phyloP scores from a whole-genome alignment of 1,140 invertebrate genomes.

The Caenorhabditis remanei region DNA sequence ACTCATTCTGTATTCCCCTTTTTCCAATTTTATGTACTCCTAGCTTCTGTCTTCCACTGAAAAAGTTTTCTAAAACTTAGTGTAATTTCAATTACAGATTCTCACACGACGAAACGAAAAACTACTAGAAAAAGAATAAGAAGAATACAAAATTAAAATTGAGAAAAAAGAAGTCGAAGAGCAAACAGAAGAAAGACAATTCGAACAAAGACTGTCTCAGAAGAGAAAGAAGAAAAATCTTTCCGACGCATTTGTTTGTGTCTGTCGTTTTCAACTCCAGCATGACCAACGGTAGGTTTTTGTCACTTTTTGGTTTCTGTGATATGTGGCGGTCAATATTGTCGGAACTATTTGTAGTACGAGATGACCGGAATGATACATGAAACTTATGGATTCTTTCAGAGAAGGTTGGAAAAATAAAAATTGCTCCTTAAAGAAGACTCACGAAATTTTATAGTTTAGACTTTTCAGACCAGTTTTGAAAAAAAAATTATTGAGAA shows the following conservation, averaged over 20 bases:
- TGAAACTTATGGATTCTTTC: no score
- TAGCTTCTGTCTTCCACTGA: background rate
- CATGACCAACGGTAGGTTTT: conserved; percentile 43
- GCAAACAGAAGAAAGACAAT: conserved; percentile 13
- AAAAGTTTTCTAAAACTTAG: background rate
- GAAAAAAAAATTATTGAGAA: no score
- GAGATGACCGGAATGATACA: no score
- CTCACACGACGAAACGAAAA: background rate
- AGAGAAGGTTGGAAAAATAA: no score
- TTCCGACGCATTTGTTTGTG: conserved; percentile 25
- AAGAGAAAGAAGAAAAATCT: background rate
- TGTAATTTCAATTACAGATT: no score
- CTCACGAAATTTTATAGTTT: no score
- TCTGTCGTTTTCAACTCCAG: conserved; percentile 22
- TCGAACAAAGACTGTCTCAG: conserved; percentile 8
- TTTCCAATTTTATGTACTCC: background rate
- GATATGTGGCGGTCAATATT: background rate
- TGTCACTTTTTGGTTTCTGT: background rate
- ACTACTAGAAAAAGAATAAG: background rate
- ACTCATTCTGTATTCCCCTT: background rate
- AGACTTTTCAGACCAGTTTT: no score
- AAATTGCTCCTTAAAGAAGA: no score
- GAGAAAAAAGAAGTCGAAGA: conserved; percentile 14
- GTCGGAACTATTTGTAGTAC: no score
- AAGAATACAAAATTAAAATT: background rate